Evolutionary conservation across 2,113 vertebrate genomes (phyloP).

Genomic region (Syngnathoides biaculeatus): DNA sequence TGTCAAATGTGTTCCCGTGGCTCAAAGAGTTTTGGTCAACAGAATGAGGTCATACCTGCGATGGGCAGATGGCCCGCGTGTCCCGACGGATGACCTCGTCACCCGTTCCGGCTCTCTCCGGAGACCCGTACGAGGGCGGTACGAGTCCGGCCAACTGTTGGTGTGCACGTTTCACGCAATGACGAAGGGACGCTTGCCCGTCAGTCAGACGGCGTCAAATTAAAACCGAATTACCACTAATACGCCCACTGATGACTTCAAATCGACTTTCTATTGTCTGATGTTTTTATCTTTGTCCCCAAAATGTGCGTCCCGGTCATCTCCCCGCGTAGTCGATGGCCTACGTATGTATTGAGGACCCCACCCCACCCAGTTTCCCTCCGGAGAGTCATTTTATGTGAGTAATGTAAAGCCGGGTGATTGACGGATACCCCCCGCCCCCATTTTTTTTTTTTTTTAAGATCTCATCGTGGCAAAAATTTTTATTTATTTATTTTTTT

Average conservation of each 20-base stretch:
- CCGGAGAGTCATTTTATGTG: not conserved
- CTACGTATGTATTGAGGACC: not conserved
- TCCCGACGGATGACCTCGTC: conserved; percentile 34
- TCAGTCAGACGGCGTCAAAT: not conserved
- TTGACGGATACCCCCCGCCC: too few species aligned
- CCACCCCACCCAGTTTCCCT: too few species aligned
- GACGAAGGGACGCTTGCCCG: not conserved
- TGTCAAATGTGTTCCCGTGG: too few species aligned
- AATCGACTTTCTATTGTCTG: not conserved
- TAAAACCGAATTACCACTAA: not conserved
- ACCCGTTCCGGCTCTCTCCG: conserved; percentile 30
- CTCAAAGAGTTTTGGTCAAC: too few species aligned
- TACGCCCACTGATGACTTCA: not conserved
- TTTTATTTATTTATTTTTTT: too few species aligned
- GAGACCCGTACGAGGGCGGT: conserved; percentile 35
- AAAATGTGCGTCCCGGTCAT: too few species aligned
- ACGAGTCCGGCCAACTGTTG: conserved; percentile 20
- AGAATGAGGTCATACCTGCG: too few species aligned
- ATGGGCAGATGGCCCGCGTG: conserved; percentile 55
- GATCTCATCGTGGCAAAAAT: too few species aligned
- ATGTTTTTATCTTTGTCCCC: not conserved
- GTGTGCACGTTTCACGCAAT: not conserved
- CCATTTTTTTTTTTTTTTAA: too few species aligned
- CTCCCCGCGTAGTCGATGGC: not conserved
- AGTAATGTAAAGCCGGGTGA: too few species aligned